Conservation (phyloP, 2,113 vertebrate species). For the Oceanodroma tethys region DNA sequence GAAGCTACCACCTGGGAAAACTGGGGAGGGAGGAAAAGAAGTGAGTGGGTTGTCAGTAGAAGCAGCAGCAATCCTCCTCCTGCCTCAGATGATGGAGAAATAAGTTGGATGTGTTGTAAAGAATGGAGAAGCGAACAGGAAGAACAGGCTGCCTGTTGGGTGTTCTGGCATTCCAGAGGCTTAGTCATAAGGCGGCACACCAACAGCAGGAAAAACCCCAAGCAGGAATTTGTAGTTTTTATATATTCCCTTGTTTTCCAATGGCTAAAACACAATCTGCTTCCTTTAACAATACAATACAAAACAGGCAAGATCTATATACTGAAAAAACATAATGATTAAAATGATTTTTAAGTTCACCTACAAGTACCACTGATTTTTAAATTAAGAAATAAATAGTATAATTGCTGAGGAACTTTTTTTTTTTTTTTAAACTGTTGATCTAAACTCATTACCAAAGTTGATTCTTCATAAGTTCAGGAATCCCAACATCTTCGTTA, state of each 20-base stretch:
- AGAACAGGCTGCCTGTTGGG: conserved; percentile 25
- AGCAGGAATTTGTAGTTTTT: neutral
- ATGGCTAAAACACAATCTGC: neutral
- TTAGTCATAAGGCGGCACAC: conserved; percentile 22
- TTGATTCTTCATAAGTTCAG: neutral
- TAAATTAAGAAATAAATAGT: neutral
- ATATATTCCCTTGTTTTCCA: neutral
- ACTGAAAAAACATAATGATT: neutral
- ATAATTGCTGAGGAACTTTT: neutral
- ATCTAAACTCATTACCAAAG: conserved; percentile 57
- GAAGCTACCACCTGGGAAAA: neutral
- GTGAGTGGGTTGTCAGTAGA: neutral
- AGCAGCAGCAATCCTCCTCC: neutral
- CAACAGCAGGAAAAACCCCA: conserved; percentile 9
- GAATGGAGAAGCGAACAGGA: conserved; percentile 16
- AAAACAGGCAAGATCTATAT: neutral
- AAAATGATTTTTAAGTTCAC: neutral
- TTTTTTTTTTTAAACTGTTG: neutral
- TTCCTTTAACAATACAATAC: neutral
- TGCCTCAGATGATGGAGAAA: neutral
- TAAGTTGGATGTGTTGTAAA: neutral
- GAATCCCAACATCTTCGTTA: conserved; percentile 1
- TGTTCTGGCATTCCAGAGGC: conserved; percentile 28
- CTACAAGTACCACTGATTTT: neutral
- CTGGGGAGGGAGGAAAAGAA: accelerated